These are phyloP conservation scores for Amorpha juglandis DNA, from an alignment of 2,888 invertebrate genomes.

Conservation along the genomic window DNA sequence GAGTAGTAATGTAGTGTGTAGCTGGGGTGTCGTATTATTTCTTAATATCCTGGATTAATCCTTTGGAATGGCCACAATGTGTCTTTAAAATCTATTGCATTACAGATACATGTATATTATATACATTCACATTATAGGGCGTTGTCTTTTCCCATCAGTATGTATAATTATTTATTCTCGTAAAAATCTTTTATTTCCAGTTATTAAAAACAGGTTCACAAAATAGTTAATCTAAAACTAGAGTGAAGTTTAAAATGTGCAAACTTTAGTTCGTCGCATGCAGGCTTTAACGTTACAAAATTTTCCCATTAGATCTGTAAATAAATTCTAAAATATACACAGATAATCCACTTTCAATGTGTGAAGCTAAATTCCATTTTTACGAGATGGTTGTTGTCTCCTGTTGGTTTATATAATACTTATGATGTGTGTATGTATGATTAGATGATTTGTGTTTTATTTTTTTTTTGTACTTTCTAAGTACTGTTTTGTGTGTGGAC, in stretches of 20 bases:
- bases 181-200: no score
- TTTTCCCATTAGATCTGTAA: neutral
- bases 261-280: neutral
- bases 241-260: no score
- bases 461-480: neutral
- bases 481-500: neutral
- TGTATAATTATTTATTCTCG: no score
- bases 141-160: no score
- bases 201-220: no score
- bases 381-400: neutral
- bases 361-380: neutral
- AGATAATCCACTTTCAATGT: neutral
- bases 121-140: no score
- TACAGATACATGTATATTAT: neutral
- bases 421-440: neutral
- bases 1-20: constrained; percentile 12
- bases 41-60: neutral
- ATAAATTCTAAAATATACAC: neutral
- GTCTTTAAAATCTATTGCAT: neutral
- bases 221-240: no score
- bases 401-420: neutral
- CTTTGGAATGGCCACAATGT: neutral
- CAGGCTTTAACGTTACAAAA: neutral
- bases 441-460: neutral
- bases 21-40: neutral